Percentiles rank a stretch among this genome's conserved stretches.
These are phyloP conservation scores for Staurois parvus DNA, from an alignment of 2,797 vertebrate genomes.

Conservation along the genomic window DNA sequence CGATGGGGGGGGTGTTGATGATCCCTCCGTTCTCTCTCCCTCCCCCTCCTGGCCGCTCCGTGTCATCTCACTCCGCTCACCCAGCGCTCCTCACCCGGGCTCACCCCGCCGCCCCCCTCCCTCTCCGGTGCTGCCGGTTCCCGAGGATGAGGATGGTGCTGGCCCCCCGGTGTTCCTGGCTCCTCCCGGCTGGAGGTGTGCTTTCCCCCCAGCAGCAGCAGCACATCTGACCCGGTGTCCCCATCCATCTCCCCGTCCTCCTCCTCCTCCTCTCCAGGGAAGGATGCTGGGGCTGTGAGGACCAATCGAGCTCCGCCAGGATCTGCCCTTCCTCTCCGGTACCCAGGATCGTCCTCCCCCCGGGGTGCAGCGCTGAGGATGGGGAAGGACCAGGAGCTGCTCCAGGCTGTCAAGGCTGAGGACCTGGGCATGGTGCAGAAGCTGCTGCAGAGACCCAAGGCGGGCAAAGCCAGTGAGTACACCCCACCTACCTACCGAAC, in stretches of 20 bases:
- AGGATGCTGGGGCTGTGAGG: conserved; percentile 55
- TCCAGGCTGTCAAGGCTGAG: conserved; percentile 98
- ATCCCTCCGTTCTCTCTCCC: neutral
- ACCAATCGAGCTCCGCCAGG: conserved; percentile 12
- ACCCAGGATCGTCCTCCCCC: conserved; percentile 51
- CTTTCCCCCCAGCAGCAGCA: conserved; percentile 63
- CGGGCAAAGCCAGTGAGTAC: conserved; percentile 96
- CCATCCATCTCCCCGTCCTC: conserved; percentile 22
- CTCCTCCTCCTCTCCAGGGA: neutral
- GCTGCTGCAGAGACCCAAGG: conserved; percentile 95
- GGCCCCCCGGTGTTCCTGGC: conserved; percentile 50
- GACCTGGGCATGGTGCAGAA: conserved; percentile 94
- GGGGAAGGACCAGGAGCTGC: conserved; percentile 98
- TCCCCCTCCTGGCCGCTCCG: conserved; percentile 22
- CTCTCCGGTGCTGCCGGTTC: too few relatives aligned
- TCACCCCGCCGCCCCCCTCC: neutral
- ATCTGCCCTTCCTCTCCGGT: conserved; percentile 30
- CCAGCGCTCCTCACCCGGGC: neutral
- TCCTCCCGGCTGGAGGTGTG: conserved; percentile 61
- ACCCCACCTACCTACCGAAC: neutral
- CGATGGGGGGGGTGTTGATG: conserved; percentile 7
- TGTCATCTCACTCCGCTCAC: conserved; percentile 17
- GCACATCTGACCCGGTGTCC: conserved; percentile 63
- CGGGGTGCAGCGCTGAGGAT: conserved; percentile 73
- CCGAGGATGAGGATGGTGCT: conserved; percentile 43